phyloP scores from a whole-genome alignment of 1,140 invertebrate genomes.

The Cyclargus thomasi region DNA sequence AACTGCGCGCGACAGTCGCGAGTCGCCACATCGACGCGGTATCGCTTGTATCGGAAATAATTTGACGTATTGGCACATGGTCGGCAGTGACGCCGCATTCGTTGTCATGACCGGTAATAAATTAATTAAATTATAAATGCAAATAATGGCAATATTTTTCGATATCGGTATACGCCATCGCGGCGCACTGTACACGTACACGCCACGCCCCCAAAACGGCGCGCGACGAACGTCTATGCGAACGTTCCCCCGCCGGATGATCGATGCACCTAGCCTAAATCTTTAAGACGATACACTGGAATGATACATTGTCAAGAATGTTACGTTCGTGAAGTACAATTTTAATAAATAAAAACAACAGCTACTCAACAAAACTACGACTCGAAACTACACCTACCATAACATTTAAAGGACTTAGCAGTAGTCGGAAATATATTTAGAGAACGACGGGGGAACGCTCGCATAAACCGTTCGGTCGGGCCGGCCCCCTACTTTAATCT shows the following conservation, averaged over 20 bases:
- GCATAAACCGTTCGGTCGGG: constrained; percentile 53
- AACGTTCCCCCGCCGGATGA: constrained; percentile 41
- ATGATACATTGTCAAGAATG: constrained; percentile 73
- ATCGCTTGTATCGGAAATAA: background rate
- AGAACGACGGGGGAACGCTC: constrained; percentile 42
- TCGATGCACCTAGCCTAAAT: constrained; percentile 65
- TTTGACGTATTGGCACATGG: constrained; percentile 48
- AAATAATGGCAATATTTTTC: constrained; percentile 68
- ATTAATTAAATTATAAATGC: constrained; percentile 67
- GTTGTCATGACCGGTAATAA: constrained; percentile 54
- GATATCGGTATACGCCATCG: constrained; percentile 40
- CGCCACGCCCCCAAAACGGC: constrained; percentile 47
- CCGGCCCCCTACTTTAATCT: constrained; percentile 58
- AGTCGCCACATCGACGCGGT: constrained; percentile 14
- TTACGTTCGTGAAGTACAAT: constrained; percentile 51
- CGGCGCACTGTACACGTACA: constrained; percentile 34
- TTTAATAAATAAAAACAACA: constrained; percentile 46
- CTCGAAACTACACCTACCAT: constrained; percentile 38
- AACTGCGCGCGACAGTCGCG: constrained; percentile 49
- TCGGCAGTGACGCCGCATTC: constrained; percentile 49
- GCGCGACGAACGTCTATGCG: constrained; percentile 64
- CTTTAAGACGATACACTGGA: constrained; percentile 67
- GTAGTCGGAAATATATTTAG: constrained; percentile 39
- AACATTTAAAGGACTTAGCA: constrained; percentile 46
- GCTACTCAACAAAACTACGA: constrained; percentile 38